Evolutionary conservation across 2,888 invertebrate genomes (phyloP), one percentile per base, ranked within the genome.

Genomic region (Callyntrura guangdongensis): DNA sequence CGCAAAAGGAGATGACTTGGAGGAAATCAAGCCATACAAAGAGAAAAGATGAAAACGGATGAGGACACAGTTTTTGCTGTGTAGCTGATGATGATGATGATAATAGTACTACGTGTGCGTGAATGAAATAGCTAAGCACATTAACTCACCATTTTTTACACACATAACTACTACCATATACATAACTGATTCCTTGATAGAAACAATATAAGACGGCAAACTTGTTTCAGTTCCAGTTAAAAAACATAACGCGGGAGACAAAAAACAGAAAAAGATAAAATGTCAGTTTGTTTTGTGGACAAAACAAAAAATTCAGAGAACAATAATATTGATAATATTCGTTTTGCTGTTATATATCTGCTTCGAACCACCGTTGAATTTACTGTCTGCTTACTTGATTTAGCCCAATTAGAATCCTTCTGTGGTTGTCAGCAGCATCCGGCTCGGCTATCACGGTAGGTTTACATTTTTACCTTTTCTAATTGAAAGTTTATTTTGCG

Each of bases 1-100:
- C 81, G 61, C 49, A 88, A 88, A 88, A 88, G 88, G 88, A 88
- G 88, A 82, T 88, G 88, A 69, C 82, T 82, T 82, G 82, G 53
- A 88, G 69, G 72, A 88, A 88, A 88, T 82, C 53, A 74, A 72
- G 67, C 82, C 82, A 82, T 82, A 72, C 72, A 86, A 86, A 86
- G 72, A 74, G 86, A 74, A 86, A 86, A 59, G 82, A 82, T 82
- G 82, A 64, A 64, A 82, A 82, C 82, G 82, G 82, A 82, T 82
- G 82, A 61, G 56, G 53, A 25, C 25, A 17, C 25, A 17, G 36
- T 72, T 27, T 22, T 64, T 17, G n/a, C n/a, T 2, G 12, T 0
- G 36, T 9, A 45, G 47, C 0, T 74, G 56, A 27, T 56, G 59
- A 17, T 27, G 27, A 59, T 59, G 74, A 17, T 53, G 25, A 12